phyloP scores from a whole-genome alignment of 2,113 vertebrate species.

The Psammodynastes pulverulentus region DNA sequence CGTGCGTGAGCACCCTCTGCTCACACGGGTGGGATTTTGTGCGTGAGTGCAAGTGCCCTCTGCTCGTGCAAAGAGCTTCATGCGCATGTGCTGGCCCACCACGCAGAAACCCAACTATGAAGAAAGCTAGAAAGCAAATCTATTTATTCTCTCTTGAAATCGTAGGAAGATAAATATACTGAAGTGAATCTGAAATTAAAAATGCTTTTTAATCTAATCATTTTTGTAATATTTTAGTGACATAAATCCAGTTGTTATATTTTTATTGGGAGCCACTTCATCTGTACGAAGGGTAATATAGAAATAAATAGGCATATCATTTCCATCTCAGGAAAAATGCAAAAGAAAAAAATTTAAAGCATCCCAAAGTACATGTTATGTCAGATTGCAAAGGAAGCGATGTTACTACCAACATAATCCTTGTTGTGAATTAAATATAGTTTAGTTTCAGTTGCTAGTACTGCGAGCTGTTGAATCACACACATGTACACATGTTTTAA shows the following conservation, averaged over 20 bases:
- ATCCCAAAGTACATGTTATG: neutral
- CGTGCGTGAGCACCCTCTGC: neutral
- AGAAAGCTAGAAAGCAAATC: neutral
- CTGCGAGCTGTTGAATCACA: neutral
- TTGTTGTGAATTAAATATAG: neutral
- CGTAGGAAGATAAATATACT: neutral
- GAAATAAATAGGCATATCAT: neutral
- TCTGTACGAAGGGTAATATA: neutral
- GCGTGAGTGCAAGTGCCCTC: no score
- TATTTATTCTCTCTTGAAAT: neutral
- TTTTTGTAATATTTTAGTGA: neutral
- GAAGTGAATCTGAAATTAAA: neutral
- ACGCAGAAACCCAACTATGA: neutral
- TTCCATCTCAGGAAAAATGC: neutral
- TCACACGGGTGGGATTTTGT: neutral
- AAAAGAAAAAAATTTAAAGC: neutral
- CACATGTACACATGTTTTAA: neutral
- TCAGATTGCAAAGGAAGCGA: neutral
- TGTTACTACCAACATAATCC: neutral
- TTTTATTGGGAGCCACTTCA: neutral
- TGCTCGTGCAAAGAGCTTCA: neutral
- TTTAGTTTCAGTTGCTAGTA: neutral
- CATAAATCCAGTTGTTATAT: neutral
- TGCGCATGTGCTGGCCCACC: rapidly evolving
- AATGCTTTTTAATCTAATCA: neutral